Base-by-base conservation (phyloP, 1,140 invertebrate genomes). In the Hypothenemus hampei region DNA sequence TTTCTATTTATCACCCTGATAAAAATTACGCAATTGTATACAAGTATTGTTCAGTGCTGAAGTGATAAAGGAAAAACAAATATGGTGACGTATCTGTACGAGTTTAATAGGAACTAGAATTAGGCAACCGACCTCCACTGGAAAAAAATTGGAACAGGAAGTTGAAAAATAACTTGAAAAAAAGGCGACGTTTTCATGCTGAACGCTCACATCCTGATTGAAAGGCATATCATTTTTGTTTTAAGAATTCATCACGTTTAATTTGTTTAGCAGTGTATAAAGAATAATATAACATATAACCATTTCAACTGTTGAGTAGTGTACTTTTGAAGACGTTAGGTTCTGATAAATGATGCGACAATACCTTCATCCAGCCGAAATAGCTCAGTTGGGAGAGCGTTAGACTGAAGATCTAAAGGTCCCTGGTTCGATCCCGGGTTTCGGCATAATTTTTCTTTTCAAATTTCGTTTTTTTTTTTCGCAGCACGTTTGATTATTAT, bases 301-400 rank as follows among this genome's bases (percentile, higher is more conserved):
- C n/a, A n/a, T n/a, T n/a, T n/a, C n/a, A n/a, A n/a, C n/a, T n/a
- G n/a, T n/a, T n/a, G n/a, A n/a, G n/a, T n/a, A n/a, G n/a, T n/a
- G n/a, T n/a, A n/a, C n/a, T n/a, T n/a, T n/a, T n/a, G n/a, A n/a
- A n/a, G n/a, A n/a, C 13, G 26, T 31, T 3, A 11, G 26, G 26
- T 31, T 11, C 3, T 31, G 13, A 8, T 3, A 13, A 3, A 8
- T 31, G 16, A 37, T 16, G 15, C 15, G 10, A 15, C 35, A 3
- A 15, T 0, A 10, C 7, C 35, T 16, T 8, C 16, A 37, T 10
- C n/a, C n/a, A 40, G 81, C 80, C 81, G 81, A 83, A 83, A 82
- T 82, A 83, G 80, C 80, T 82, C 80, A 83, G 81, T 82, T 82
- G 81, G 81, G 81, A 85, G 82, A 85, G 82, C 81, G 82, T 83